Evolutionary conservation across 2,113 vertebrate genomes (phyloP), one percentile per base, ranked within the genome.

Genomic region (Centrocercus urophasianus): DNA sequence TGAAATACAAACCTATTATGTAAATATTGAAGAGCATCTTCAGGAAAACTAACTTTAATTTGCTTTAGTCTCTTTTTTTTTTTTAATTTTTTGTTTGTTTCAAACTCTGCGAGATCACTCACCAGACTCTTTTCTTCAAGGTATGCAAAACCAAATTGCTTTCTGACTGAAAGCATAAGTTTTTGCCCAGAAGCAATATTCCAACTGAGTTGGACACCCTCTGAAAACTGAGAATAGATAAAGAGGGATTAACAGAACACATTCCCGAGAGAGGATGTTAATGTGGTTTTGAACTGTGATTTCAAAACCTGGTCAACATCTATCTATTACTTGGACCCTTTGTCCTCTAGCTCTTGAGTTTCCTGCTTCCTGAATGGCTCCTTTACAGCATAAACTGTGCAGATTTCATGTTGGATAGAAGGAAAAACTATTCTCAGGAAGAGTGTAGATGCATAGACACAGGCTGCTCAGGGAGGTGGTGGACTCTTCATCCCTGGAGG

Each of bases 1-100:
- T 95, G 83, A 96, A 96, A 90, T 92, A 95, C 66, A 94, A 95
- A 88, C 75, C 74, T 79, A 95, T 96, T 97, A 97, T 96, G 95
- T 87, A 95, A 96, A 85, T 93, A 71, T 57, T 89, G 86, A 92
- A 85, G 18, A 97, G 36, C 63, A 43, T 95, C 95, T 94, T 93
- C 91, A 85, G 95, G 50, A 93, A 97, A 94, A 90, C 60, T 86
- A 90, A 86, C 59, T 94, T 95, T 88, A 89, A 57, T 96, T 95
- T 96, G 56, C 2, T 97, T 96, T 81, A 50, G 14, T 75, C 11
- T 22, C 17, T 71, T n/a, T n/a, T 34, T 34, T 34, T 77, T 56
- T 20, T 30, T 54, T 63, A 17, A 27, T 11, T 48, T 43, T 74
- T 73, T 66, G 16, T 88, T 57, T 82, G 19, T 88, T 95, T 77